phyloP scores from a whole-genome alignment of 2,888 invertebrate species.

The Eupithecia dodoneata region DNA sequence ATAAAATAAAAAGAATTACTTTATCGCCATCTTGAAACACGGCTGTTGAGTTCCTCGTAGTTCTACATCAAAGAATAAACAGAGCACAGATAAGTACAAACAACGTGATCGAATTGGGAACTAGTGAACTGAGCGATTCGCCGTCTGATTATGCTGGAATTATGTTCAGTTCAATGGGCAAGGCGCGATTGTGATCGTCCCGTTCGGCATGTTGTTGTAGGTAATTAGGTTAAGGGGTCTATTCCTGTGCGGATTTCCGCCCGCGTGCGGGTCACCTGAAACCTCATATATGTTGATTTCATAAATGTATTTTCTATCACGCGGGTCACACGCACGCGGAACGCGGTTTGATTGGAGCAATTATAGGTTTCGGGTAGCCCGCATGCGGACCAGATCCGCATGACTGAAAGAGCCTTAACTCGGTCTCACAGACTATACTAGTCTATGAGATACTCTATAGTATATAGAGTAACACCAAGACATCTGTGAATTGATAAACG shows the following conservation, averaged over 20 bases:
- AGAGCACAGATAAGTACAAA: slow-evolving; percentile 29
- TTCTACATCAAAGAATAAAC: slow-evolving; percentile 30
- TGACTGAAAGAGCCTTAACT: too few relatives aligned
- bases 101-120: slow-evolving; percentile 44
- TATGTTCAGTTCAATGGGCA: slow-evolving; percentile 10
- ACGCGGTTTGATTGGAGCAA: too few relatives aligned
- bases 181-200: slow-evolving; percentile 39
- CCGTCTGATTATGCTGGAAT: slow-evolving; percentile 43
- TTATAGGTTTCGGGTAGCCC: too few relatives aligned
- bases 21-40: slow-evolving; percentile 22
- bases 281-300: too few relatives aligned
- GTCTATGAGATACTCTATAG: too few relatives aligned
- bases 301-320: too few relatives aligned
- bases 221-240: slow-evolving; percentile 17
- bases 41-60: slow-evolving; percentile 6
- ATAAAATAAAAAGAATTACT: slow-evolving; percentile 6
- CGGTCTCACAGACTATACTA: too few relatives aligned
- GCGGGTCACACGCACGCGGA: too few relatives aligned
- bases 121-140: slow-evolving; percentile 40
- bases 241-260: too few relatives aligned
- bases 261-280: too few relatives aligned
- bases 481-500: neutral
- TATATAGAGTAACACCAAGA: neutral
- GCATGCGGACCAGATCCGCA: too few relatives aligned
- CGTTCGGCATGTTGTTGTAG: slow-evolving; percentile 35